Evolutionary conservation across 2,888 invertebrate species (phyloP).

Genomic region (Caenorhabditis japonica): DNA sequence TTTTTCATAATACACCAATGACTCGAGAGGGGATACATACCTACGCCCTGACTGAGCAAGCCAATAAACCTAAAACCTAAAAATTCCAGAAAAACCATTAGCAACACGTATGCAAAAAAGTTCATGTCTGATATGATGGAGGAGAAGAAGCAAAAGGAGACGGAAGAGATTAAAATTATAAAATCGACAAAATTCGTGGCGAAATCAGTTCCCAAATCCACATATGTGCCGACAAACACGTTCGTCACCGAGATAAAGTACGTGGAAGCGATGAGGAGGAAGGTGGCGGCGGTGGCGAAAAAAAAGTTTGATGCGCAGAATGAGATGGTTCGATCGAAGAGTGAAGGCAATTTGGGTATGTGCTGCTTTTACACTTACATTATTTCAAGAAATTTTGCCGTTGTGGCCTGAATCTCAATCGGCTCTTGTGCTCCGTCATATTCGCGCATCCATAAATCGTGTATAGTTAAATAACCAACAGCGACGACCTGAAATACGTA

Average conservation of each 20-base stretch:
- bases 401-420: too few species aligned
- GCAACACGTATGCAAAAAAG: slow-evolving; percentile 50
- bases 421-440: too few species aligned
- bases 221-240: slow-evolving; percentile 54
- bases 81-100: slow-evolving; percentile 42
- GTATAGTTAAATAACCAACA: too few species aligned
- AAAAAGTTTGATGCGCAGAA: slow-evolving; percentile 42
- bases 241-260: slow-evolving; percentile 50
- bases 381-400: too few species aligned
- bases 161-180: slow-evolving; percentile 1
- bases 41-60: too few species aligned
- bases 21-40: too few species aligned
- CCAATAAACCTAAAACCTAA: too few species aligned
- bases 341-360: slow-evolving; percentile 42
- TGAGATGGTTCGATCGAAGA: slow-evolving; percentile 45
- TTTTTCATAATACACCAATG: too few species aligned
- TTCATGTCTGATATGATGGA: slow-evolving; percentile 35
- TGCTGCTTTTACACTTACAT: too few species aligned
- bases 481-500: too few species aligned
- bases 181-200: slow-evolving; percentile 49
- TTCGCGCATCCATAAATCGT: too few species aligned
- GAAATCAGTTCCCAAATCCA: slow-evolving; percentile 56
- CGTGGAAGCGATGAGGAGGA: slow-evolving; percentile 48
- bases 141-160: slow-evolving; percentile 30
- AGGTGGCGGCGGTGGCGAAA: slow-evolving; percentile 35